Evolutionary conservation across 2,113 vertebrate genomes (phyloP).

Genomic region (human): GRCh38 chr13:24747501-24748000

Average conservation of each 20-base stretch:
- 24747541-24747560: fast-evolving
- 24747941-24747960: fast-evolving
- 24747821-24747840: slow-evolving; percentile 9
- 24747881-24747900: slow-evolving; percentile 36
- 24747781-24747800: not conserved
- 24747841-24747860: not conserved
- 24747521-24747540: fast-evolving
- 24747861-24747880: slow-evolving; percentile 36
- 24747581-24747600: not conserved
- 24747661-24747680: not conserved
- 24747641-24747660: slow-evolving; percentile 54
- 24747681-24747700: not conserved
- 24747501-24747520: no score
- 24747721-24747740: slow-evolving; percentile 85
- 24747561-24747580: fast-evolving
- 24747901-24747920: not conserved
- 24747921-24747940: slow-evolving; percentile 68
- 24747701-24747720: not conserved
- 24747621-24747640: not conserved
- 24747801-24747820: not conserved
- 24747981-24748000: no score
- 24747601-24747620: not conserved
- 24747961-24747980: fast-evolving
- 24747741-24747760: slow-evolving; percentile 88
- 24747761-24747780: slow-evolving; percentile 46